phyloP scores from a whole-genome alignment of 2,888 invertebrate genomes.

The Chouioia cunea region DNA sequence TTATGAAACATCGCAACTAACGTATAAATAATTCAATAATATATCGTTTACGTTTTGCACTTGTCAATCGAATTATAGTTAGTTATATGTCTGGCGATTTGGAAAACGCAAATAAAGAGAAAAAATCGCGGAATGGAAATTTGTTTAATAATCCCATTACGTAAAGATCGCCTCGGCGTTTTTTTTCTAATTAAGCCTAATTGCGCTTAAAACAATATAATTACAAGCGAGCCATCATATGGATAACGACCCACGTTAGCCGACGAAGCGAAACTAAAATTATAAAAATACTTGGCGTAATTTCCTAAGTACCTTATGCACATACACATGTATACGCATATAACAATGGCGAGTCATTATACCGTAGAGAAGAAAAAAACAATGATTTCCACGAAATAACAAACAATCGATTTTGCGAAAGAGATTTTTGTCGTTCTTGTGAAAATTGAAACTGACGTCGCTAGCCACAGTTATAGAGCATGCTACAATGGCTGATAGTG shows the following conservation, averaged over 20 bases:
- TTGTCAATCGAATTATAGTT: too few species aligned
- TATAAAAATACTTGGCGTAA: conserved; percentile 26
- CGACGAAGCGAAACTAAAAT: conserved; percentile 38
- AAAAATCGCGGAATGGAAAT: conserved; percentile 1
- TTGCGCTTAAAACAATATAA: conserved; percentile 43
- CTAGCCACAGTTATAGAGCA: conserved; percentile 19
- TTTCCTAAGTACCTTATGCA: not conserved
- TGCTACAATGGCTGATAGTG: conserved; percentile 15
- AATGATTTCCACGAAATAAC: too few species aligned
- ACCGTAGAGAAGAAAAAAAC: too few species aligned
- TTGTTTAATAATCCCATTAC: conserved; percentile 42
- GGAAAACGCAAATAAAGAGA: not conserved
- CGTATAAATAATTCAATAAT: too few species aligned
- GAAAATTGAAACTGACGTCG: conserved; percentile 43
- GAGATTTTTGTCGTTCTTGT: not conserved
- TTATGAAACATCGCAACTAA: too few species aligned
- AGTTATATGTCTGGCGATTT: not conserved
- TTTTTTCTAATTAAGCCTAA: conserved; percentile 37
- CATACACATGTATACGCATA: not conserved
- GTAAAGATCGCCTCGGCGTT: conserved; percentile 28
- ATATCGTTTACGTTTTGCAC: too few species aligned
- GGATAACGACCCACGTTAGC: conserved; percentile 33
- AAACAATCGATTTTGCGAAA: too few species aligned
- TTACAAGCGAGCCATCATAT: conserved; percentile 28
- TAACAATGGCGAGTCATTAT: not conserved